Evolutionary conservation across 2,113 vertebrate species (phyloP).

Genomic region (Casuarius casuarius): DNA sequence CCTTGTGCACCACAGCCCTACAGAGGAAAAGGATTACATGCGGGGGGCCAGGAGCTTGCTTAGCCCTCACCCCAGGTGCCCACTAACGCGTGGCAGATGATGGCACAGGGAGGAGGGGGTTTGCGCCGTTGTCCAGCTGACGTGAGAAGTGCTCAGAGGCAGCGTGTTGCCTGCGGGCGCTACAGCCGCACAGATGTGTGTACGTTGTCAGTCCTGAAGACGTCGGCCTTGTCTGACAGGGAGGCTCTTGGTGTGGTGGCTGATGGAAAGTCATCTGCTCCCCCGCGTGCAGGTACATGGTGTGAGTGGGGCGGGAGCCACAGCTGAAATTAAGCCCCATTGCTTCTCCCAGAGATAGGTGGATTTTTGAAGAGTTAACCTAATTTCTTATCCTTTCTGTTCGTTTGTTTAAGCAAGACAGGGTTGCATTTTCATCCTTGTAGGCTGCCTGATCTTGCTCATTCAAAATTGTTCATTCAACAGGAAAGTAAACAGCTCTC

Average conservation of each 20-base stretch:
- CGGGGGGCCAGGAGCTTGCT: not conserved
- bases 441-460: conserved; percentile 50
- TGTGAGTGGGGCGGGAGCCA: not conserved
- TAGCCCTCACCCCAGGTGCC: not conserved
- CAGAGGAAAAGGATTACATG: not conserved
- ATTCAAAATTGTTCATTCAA: conserved; percentile 69
- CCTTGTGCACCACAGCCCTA: not conserved
- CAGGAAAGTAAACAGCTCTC: conserved; percentile 65
- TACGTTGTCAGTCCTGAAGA: not conserved
- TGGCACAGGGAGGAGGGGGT: not conserved
- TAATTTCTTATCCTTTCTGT: conserved; percentile 60
- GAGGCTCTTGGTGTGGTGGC: not conserved
- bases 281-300: not conserved
- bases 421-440: conserved; percentile 48
- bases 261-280: not conserved
- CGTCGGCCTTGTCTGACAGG: not conserved
- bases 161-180: not conserved
- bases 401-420: conserved; percentile 37
- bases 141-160: not conserved
- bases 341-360: conserved; percentile 32
- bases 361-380: conserved; percentile 49
- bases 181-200: not conserved
- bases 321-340: conserved; percentile 36
- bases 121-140: not conserved
- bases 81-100: not conserved